These are phyloP conservation scores for Patiria pectinifera DNA, from an alignment of 53 echinoderm and acorn worm species.

Conservation along the genomic window DNA sequence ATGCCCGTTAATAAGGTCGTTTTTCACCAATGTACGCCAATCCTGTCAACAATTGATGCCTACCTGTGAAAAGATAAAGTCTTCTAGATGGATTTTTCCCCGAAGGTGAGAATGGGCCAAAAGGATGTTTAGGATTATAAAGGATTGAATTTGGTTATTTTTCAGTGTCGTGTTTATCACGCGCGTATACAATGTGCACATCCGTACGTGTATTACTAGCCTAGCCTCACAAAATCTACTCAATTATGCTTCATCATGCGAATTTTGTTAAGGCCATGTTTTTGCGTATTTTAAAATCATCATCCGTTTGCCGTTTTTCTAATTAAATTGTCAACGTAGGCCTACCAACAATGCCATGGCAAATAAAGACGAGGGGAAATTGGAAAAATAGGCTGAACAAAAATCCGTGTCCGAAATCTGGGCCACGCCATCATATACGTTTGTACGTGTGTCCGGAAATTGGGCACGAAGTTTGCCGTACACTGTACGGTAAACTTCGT, in stretches of 20 bases:
- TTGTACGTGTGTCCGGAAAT: background rate
- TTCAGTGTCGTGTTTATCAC: background rate
- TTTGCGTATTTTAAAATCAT: too few relatives aligned
- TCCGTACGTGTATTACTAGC: too few relatives aligned
- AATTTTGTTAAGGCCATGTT: too few relatives aligned
- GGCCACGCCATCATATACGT: background rate
- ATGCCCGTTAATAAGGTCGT: background rate
- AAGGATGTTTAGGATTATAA: background rate
- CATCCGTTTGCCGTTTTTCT: too few relatives aligned
- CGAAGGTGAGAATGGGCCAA: background rate
- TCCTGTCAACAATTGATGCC: background rate
- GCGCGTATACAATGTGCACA: background rate
- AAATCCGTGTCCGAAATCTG: background rate
- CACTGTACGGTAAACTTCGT: background rate
- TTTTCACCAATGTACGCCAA: slow-evolving; percentile 18
- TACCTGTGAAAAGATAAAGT: background rate
- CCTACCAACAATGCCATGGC: background rate
- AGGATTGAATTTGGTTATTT: background rate
- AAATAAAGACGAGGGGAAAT: background rate
- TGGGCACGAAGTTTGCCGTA: background rate
- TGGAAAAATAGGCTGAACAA: background rate
- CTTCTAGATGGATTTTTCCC: background rate
- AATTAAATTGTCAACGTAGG: background rate
- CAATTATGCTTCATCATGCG: too few relatives aligned
- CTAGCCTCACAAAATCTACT: too few relatives aligned